Percentiles rank a stretch among this genome's conserved stretches.
These are phyloP conservation scores for Rhagonycha fulva DNA, from an alignment of 2,888 invertebrate genomes.

Conservation along the genomic window DNA sequence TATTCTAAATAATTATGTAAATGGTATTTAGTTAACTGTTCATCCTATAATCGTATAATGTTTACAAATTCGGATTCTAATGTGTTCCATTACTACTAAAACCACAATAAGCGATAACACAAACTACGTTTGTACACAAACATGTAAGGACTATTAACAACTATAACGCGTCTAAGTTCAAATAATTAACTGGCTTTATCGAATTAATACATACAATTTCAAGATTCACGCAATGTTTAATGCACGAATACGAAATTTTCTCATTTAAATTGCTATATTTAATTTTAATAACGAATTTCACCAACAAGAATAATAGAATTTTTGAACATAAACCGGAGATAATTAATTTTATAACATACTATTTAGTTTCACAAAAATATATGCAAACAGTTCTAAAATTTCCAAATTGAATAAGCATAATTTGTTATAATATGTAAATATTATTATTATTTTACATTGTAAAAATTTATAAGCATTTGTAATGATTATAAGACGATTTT, in stretches of 20 bases:
- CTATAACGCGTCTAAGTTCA: background rate
- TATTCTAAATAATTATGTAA: background rate
- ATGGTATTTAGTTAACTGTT: background rate
- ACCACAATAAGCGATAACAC: conserved; percentile 1
- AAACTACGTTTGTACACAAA: conserved; percentile 2
- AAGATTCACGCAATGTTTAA: background rate
- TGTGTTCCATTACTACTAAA: conserved; percentile 3
- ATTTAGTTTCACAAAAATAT: too few relatives aligned
- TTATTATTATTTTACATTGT: too few relatives aligned
- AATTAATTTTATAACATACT: too few relatives aligned
- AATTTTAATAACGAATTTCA: background rate
- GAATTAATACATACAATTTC: background rate
- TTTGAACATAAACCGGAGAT: background rate
- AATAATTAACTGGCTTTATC: conserved; percentile 2
- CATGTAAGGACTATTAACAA: conserved; percentile 4
- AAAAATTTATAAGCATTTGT: too few relatives aligned
- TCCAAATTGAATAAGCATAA: too few relatives aligned
- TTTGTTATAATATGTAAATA: too few relatives aligned
- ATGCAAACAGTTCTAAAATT: too few relatives aligned
- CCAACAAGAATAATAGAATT: background rate
- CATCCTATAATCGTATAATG: background rate
- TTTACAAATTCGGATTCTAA: conserved; percentile 2
- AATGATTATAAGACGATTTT: too few relatives aligned
- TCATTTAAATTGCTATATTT: background rate
- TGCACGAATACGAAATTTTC: background rate